Conservation (phyloP, 2,888 invertebrate species). For the Boloria euphrosyne region DNA sequence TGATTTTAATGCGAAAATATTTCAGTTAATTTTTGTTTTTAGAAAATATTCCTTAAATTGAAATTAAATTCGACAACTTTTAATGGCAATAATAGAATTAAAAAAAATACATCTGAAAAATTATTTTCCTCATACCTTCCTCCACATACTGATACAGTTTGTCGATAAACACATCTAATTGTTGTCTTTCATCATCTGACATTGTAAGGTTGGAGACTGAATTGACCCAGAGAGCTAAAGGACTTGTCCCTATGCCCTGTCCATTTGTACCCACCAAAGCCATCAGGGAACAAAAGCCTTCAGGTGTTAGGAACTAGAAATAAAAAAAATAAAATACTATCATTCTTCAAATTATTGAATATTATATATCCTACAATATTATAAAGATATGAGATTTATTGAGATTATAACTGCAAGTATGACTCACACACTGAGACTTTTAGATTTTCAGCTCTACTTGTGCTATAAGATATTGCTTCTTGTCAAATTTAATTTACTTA, state of each 20-base stretch:
- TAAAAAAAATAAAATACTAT: slow-evolving; percentile 37
- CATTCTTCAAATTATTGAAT: too few species aligned
- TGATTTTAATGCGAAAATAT: too few species aligned
- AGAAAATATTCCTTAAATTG: too few species aligned
- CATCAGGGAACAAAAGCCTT: slow-evolving; percentile 89
- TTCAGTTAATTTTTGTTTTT: too few species aligned
- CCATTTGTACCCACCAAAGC: slow-evolving; percentile 94
- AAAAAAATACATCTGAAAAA: not conserved
- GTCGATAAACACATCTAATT: slow-evolving; percentile 90
- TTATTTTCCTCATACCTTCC: slow-evolving; percentile 82
- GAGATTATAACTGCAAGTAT: too few species aligned
- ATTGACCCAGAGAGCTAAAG: slow-evolving; percentile 93
- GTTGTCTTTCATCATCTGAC: slow-evolving; percentile 84
- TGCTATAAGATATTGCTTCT: too few species aligned
- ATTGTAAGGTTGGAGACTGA: slow-evolving; percentile 87
- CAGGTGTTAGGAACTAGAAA: slow-evolving; percentile 86
- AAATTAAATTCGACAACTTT: too few species aligned
- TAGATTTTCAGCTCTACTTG: not conserved
- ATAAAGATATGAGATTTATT: too few species aligned
- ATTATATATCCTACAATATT: too few species aligned
- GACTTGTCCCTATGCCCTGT: slow-evolving; percentile 96
- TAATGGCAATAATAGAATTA: too few species aligned
- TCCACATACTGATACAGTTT: slow-evolving; percentile 91
- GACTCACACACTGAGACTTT: too few species aligned
- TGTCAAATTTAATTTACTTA: too few species aligned